Percentiles rank a stretch among this genome's conserved stretches.
These are phyloP conservation scores for Patagioenas fasciata DNA, from an alignment of 2,113 vertebrate genomes.

Conservation along the genomic window DNA sequence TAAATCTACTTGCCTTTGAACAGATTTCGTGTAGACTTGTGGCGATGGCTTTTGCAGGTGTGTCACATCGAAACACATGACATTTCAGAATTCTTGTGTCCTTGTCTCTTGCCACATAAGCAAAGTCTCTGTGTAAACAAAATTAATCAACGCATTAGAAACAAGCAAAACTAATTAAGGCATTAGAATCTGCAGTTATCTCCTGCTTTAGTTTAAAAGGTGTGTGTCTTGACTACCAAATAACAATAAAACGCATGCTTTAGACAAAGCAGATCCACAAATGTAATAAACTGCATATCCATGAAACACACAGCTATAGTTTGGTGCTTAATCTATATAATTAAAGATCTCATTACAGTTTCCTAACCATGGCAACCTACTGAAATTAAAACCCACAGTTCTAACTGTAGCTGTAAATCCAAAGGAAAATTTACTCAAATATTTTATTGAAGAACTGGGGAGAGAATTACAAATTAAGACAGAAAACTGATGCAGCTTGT, in stretches of 20 bases:
- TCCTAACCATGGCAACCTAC: neutral
- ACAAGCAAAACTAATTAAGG: neutral
- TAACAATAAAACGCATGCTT: neutral
- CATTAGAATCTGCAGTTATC: neutral
- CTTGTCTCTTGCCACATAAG: constrained; percentile 96
- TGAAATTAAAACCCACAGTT: neutral
- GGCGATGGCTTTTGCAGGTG: constrained; percentile 98
- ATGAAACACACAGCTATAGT: neutral
- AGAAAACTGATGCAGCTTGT: neutral
- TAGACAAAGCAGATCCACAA: neutral
- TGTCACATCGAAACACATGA: constrained; percentile 99
- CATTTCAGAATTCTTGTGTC: constrained; percentile 98
- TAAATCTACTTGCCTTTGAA: constrained; percentile 85
- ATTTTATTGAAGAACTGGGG: neutral
- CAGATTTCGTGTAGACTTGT: constrained; percentile 99
- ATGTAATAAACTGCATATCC: neutral
- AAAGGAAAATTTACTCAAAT: neutral
- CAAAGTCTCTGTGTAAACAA: constrained; percentile 88
- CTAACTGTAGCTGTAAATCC: neutral
- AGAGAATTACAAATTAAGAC: neutral
- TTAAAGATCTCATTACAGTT: neutral
- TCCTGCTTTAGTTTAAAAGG: neutral
- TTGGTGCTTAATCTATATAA: neutral
- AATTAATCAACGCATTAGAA: neutral
- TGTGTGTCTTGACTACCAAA: neutral